Evolutionary conservation across 2,113 vertebrate species (phyloP), one percentile per base, ranked within the genome.

Genomic region (Misgurnus mizolepis): DNA sequence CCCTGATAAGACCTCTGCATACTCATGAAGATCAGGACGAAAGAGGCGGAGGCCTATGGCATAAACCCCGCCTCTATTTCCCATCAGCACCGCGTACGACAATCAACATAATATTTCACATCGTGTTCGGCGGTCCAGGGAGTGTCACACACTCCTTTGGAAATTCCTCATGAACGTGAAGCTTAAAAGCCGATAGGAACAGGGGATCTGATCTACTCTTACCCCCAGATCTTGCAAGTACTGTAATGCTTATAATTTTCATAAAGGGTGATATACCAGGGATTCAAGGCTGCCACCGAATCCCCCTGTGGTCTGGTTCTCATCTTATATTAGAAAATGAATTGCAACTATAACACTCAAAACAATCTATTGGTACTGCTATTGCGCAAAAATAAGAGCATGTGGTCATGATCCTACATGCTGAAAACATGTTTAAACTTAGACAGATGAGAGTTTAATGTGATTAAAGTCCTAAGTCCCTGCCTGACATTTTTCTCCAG

Each of bases 1-100:
- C 22, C 70, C 86, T 85, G 89, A 91, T 91, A 91, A 91, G 85
- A 50, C 62, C 55, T 76, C 61, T 18, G 55, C 67, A 80, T 27
- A 75, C 75, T 84, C 78, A 50, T 75, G 64, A 15, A 50, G 56
- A 67, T 66, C 17, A 43, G 34, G n/a, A 45, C 6, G 43, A n/a
- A 43, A 71, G 76, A 6, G 27, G 18, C 40, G 27, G 17, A 64
- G 45, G 18, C 56, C 61, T 80, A 61, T 79, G 40, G 50, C 66
- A 74, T 47, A 22, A 76, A 64, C 67, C 65, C 64, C 40, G 14
- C 43, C 43, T 27, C 41, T 40, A 6, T 43, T 65, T 73, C 64
- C 67, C 41, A 18, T 80, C 34, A 68, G 73, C 90, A 86, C 61
- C 78, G 10, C 61, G 64, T 68, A 73, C 72, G 61, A 84, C 72